Conservation (phyloP, 1,140 invertebrate species). For the Leptoteleia sp. region DNA sequence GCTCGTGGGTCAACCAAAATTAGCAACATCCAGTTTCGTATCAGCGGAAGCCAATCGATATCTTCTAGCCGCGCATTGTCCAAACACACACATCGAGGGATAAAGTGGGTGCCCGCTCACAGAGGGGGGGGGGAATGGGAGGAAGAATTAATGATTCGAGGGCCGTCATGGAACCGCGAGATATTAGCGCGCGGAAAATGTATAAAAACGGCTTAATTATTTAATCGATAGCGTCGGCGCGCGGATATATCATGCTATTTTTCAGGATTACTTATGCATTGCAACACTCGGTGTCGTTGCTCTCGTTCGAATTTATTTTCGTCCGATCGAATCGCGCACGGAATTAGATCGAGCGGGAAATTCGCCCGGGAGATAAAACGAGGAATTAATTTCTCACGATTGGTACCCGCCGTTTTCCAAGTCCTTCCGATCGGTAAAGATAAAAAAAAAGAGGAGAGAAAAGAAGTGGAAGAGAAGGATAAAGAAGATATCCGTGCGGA, state of each 20-base stretch:
- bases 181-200: conserved; percentile 26
- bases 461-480: too few species aligned
- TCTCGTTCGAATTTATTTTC: conserved; percentile 15
- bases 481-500: too few species aligned
- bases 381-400: conserved; percentile 3
- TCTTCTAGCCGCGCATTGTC: too few species aligned
- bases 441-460: too few species aligned
- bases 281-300: conserved; percentile 16
- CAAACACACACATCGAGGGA: too few species aligned
- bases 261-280: conserved; percentile 29
- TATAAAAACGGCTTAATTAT: conserved; percentile 43
- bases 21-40: conserved; percentile 48
- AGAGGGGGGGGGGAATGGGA: too few species aligned
- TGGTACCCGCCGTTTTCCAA: too few species aligned
- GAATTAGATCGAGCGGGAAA: background rate
- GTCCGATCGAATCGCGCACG: background rate
- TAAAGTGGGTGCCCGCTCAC: conserved; percentile 3
- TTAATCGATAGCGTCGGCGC: conserved; percentile 24
- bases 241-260: background rate
- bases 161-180: conserved; percentile 32
- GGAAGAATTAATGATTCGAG: conserved; percentile 41
- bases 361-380: background rate
- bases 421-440: too few species aligned
- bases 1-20: conserved; percentile 37
- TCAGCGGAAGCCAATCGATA: conserved; percentile 45